Base-by-base conservation (phyloP, 2,113 vertebrate species). In the Chrysemys picta region DNA sequence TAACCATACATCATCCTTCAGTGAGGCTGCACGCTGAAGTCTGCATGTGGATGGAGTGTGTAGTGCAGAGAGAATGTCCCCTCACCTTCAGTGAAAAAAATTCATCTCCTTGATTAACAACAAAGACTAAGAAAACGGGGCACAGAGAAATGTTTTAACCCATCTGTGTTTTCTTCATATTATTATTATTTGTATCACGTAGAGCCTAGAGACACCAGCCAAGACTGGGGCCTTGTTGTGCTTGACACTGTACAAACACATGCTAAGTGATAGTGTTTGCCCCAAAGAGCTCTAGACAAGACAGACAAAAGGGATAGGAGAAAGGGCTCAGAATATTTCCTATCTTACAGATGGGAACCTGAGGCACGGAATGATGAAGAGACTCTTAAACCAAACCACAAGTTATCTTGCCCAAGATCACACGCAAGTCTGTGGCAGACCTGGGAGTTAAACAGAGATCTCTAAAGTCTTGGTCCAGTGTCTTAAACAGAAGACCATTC, bases 1-100 rank as follows among this genome's bases (percentile, higher is more conserved):
- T 88, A 72, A 91, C 56, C 78, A 8, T 87, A 82, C 79, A 86
- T 69, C 47, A 8, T 21, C 62, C 90, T 95, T 94, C 90, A 87
- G 45, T 84, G 52, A 94, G 83, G 75, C 75, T 2, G 0, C 49
- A 59, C 45, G 90, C 49, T 1, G 1, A 89, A 88, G 95, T 95
- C 91, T 91, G 93, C 79, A 84, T 85, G 82, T 0, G 3, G 65
- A 83, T 89, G 42, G n/a, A 62, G 4, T 0, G 4, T 38, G 42
- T 2, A 5, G 56, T 56, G 56, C 82, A 50, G 85, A 53, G 84
- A 89, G 69, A 83, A 94, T 82, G 88, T 79, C 82, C 59, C 35
- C 93, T 84, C 19, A 56, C 84, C 91, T 94, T 86, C 47, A 89
- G 80, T 90, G 53, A 59, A 92, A 45, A 62, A 76, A 38, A 24